Percentiles rank a stretch among this genome's conserved stretches.
phyloP scores from a whole-genome alignment of 1,140 invertebrate genomes.

The Drosophila kepulauana region DNA sequence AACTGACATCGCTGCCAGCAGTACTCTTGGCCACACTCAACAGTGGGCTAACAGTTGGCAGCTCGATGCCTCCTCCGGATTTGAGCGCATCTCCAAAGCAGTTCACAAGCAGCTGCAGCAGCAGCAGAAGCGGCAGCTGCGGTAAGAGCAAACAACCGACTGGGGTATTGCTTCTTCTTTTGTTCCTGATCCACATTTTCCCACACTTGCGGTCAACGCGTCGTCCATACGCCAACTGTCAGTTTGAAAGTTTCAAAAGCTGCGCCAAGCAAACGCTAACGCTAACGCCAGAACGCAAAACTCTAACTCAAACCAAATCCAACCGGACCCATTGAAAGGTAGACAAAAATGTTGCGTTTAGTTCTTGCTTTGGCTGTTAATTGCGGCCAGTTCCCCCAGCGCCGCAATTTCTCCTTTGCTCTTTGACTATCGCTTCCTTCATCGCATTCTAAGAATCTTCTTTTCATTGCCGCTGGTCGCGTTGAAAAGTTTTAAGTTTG shows the following conservation, averaged over 20 bases:
- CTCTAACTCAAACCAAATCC: conserved; percentile 1
- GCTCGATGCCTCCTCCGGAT: conserved; percentile 32
- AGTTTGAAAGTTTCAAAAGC: conserved; percentile 37
- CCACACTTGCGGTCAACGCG: conserved; percentile 58
- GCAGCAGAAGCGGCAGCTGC: neutral
- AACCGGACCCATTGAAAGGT: conserved; percentile 1
- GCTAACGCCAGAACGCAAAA: neutral
- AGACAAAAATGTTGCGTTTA: conserved; percentile 42
- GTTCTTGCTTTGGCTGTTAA: conserved; percentile 61
- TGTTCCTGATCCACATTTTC: conserved; percentile 58
- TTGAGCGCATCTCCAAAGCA: conserved; percentile 47
- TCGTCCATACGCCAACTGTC: conserved; percentile 67
- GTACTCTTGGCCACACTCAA: conserved; percentile 40
- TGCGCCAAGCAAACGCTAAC: conserved; percentile 21
- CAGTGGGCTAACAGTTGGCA: conserved; percentile 34
- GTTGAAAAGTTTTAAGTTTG: conserved; percentile 62
- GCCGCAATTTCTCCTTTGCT: too few species aligned
- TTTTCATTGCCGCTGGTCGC: conserved; percentile 7
- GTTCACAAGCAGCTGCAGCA: neutral
- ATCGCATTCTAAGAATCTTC: conserved; percentile 7
- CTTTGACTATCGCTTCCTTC: neutral
- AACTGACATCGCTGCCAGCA: conserved; percentile 33
- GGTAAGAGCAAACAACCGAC: conserved; percentile 26
- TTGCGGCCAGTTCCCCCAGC: conserved; percentile 45
- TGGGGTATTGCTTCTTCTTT: conserved; percentile 21